These are phyloP conservation scores for Loris lydekkerianus DNA, from an alignment of 2,797 vertebrate genomes.

Conservation along the genomic window DNA sequence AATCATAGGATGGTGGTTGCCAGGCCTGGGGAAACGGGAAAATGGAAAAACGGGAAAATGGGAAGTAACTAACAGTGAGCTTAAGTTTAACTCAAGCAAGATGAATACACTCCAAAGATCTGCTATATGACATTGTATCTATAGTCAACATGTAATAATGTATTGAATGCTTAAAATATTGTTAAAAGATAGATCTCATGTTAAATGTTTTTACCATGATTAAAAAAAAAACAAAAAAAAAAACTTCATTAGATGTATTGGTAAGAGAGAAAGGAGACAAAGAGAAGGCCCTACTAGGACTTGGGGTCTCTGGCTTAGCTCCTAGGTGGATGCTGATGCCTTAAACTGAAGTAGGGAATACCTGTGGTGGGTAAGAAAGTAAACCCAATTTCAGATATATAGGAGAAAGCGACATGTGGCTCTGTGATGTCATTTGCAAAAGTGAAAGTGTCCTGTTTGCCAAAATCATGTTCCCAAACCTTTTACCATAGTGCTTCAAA, in stretches of 20 bases:
- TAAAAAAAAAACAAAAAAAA: background rate
- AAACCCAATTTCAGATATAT: conserved; percentile 60
- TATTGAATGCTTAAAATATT: background rate
- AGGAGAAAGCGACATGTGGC: conserved; percentile 61
- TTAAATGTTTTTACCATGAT: background rate
- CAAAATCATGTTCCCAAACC: conserved; percentile 66
- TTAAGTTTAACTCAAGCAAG: background rate
- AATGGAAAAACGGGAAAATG: background rate
- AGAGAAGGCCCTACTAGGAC: background rate
- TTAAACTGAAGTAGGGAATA: conserved; percentile 44
- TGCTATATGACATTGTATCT: background rate
- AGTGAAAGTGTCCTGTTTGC: conserved; percentile 67
- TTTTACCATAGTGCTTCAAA: conserved; percentile 52
- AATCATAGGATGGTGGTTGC: background rate
- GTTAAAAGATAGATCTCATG: background rate
- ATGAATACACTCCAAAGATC: background rate
- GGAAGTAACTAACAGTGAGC: background rate
- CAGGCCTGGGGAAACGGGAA: background rate
- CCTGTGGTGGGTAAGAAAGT: conserved; percentile 44
- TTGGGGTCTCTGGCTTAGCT: background rate
- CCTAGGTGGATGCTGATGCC: background rate
- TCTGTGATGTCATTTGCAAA: conserved; percentile 68
- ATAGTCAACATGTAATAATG: background rate
- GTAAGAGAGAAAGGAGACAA: background rate
- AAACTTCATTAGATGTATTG: background rate